Evolutionary conservation across 2,113 vertebrate species (phyloP), one percentile per base, ranked within the genome.

Genomic region (Sapayoa aenigma): DNA sequence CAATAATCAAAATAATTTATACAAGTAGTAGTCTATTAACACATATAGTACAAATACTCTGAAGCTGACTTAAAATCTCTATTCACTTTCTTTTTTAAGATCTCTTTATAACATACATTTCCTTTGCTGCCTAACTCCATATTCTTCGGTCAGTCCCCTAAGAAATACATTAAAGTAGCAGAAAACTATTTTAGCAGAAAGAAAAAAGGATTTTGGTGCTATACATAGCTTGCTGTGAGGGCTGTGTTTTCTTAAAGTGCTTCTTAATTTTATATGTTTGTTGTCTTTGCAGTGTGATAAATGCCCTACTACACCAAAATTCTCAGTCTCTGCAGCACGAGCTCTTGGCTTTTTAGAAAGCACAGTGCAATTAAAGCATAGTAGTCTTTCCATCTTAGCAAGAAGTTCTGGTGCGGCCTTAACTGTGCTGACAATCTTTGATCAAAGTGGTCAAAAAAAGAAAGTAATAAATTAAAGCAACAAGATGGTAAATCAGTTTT

Each of bases 251-350:
- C 12, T 66, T 71, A 77, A 71, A 66, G 63, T 41, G 17, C 9
- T 50, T 63, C 24, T 78, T 87, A 60, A 60, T 65, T 93, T 24
- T 0, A 0, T 60, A 17, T 42, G 5, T 56, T 1, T 7, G 0
- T 35, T 82, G 17, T 79, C 44, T 31, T n/a, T 62, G 6, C 4
- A 0, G 5, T 71, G 28, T 49, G 41, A 60, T 62, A 18, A 1
- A 21, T 56, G 10, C 28, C 37, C 12, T 84, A 5, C 27, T 77
- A 20, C 42, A 73, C 13, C 27, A 68, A 63, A 90, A 56, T 41
- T 52, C 27, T 76, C 18, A 8, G 27, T 55, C 13, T 67, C 24
- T 63, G 33, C 23, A 31, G 31, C 39, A 52, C 28, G 52, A 67
- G 17, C 13, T 81, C n/a, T 46, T 84, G 42, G 20, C 20, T 52